Percentiles rank a stretch among this genome's conserved stretches.
phyloP scores from a whole-genome alignment of 2,797 vertebrate species.

The Mionectes olivaceus region DNA sequence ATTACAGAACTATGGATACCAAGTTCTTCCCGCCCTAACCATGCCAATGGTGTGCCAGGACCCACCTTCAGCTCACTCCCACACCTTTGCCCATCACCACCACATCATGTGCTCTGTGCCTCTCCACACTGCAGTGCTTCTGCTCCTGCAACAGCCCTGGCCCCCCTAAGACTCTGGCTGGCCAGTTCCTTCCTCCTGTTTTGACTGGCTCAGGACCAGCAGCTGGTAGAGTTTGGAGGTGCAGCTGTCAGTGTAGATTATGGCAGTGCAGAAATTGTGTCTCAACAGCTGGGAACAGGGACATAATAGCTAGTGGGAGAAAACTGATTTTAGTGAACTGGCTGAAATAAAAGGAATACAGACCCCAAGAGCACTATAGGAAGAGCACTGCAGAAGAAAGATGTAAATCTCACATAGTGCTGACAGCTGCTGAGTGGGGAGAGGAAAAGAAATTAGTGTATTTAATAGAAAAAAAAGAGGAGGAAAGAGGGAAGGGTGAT shows the following conservation, averaged over 20 bases:
- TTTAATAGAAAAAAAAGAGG: neutral
- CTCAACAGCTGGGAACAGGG: neutral
- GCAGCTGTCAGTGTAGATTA: neutral
- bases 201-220: neutral
- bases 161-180: accelerated
- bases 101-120: neutral
- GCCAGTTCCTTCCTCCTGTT: neutral
- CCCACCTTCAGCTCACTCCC: neutral
- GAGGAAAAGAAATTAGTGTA: neutral
- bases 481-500: neutral
- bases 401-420: neutral
- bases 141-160: neutral
- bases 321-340: neutral
- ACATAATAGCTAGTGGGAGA: neutral
- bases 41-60: neutral
- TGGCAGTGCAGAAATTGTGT: neutral
- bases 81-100: too few relatives aligned
- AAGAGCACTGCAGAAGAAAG: neutral
- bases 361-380: neutral
- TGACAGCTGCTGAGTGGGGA: neutral
- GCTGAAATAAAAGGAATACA: neutral
- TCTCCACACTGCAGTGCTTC: neutral
- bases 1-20: neutral
- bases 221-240: neutral
- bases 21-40: neutral